Conservation (phyloP, 92 coral and sea anemone species). For the Palythoa caribaeorum region DNA sequence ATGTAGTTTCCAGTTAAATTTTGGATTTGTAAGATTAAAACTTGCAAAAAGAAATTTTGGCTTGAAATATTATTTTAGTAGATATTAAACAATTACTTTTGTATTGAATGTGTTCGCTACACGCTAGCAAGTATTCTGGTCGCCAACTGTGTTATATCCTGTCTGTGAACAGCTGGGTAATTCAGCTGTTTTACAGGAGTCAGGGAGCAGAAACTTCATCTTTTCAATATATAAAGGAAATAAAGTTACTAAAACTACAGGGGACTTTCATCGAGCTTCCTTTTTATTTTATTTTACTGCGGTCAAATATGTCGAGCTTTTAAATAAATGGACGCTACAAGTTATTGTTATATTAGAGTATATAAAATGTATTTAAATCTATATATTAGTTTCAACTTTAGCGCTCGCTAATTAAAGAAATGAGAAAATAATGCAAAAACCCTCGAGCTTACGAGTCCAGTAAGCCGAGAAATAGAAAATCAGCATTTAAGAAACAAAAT, state of each 20-base stretch:
- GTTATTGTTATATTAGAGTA: background rate
- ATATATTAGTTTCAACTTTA: background rate
- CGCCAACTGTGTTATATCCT: background rate
- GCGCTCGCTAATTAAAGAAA: no score
- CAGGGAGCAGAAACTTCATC: background rate
- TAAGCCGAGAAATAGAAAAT: conserved; percentile 1
- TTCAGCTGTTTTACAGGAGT: background rate
- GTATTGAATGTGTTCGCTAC: background rate
- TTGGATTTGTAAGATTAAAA: no score
- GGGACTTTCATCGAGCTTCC: background rate
- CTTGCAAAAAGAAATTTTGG: background rate
- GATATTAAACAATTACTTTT: background rate
- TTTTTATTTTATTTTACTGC: background rate
- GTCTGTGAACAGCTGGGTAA: background rate
- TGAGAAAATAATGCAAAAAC: background rate
- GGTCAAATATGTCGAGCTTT: background rate
- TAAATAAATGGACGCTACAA: conserved; percentile 17
- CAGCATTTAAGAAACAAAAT: conserved; percentile 2
- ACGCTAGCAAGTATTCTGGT: background rate
- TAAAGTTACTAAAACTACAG: background rate
- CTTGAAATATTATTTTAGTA: background rate
- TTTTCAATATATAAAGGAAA: background rate
- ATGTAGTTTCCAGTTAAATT: no score
- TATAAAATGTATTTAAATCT: background rate
- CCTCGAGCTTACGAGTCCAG: background rate